phyloP scores from a whole-genome alignment of 92 coral and sea anemone species.

The Epizoanthus rinbou region DNA sequence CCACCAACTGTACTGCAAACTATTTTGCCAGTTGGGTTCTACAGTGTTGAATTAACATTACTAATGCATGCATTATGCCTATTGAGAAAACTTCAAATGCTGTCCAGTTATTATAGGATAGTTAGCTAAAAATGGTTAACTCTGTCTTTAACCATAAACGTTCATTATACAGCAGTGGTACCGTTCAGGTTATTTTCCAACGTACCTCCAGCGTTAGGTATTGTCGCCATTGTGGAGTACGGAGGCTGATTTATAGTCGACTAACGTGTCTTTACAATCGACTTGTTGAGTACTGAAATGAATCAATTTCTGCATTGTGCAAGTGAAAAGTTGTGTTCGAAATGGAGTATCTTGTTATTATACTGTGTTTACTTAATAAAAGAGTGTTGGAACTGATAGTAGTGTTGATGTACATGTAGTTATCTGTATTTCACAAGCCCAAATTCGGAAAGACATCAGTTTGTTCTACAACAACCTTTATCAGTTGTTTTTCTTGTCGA shows the following conservation, averaged over 20 bases:
- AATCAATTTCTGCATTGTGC: conserved; percentile 16
- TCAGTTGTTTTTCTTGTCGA: conserved; percentile 16
- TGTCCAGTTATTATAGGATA: conserved; percentile 11
- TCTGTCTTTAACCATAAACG: conserved; percentile 19
- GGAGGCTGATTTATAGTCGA: conserved; percentile 5
- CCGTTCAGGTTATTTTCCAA: conserved; percentile 17
- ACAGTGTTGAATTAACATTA: conserved; percentile 14
- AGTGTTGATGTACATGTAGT: conserved; percentile 23
- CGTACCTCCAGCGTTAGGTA: conserved; percentile 6
- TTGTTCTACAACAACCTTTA: conserved; percentile 3
- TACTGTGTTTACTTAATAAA: not conserved
- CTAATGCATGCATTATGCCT: conserved; percentile 14
- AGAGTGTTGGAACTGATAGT: conserved; percentile 10
- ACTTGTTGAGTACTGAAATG: conserved; percentile 15
- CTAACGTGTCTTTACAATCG: conserved; percentile 10
- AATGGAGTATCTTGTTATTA: not conserved
- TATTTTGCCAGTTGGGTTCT: conserved; percentile 15
- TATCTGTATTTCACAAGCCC: conserved; percentile 19
- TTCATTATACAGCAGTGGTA: conserved; percentile 2
- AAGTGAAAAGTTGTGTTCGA: conserved; percentile 8
- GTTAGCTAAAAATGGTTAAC: conserved; percentile 18
- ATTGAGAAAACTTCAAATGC: conserved; percentile 18
- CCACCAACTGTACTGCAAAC: conserved; percentile 3
- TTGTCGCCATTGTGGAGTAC: conserved; percentile 20
- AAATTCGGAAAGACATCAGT: not conserved